phyloP scores from a whole-genome alignment of 2,113 vertebrate genomes.

The Strigops habroptila region DNA sequence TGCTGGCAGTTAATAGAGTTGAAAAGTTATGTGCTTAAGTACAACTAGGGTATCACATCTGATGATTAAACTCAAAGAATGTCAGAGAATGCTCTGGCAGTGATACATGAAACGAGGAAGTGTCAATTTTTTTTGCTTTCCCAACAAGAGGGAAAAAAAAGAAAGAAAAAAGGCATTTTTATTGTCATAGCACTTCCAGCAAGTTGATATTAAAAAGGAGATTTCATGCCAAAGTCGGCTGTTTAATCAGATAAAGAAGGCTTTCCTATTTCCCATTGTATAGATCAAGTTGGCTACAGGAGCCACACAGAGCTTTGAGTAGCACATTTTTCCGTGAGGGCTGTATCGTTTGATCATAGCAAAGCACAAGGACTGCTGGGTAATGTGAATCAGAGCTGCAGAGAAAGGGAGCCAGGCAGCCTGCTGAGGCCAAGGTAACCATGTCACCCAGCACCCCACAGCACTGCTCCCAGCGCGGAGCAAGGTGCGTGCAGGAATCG shows the following conservation, averaged over 20 bases:
- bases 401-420: slow-evolving; percentile 51
- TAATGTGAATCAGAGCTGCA: slow-evolving; percentile 46
- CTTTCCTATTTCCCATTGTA: slow-evolving; percentile 60
- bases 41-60: neutral
- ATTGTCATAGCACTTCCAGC: slow-evolving; percentile 54
- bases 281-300: slow-evolving; percentile 52
- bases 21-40: slow-evolving; percentile 19
- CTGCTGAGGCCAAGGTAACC: slow-evolving; percentile 35
- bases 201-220: slow-evolving; percentile 54
- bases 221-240: slow-evolving; percentile 56
- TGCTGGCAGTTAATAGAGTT: neutral
- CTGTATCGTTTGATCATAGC: slow-evolving; percentile 58
- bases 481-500: neutral
- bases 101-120: neutral
- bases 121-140: slow-evolving; percentile 12
- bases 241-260: slow-evolving; percentile 60
- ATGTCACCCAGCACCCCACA: neutral
- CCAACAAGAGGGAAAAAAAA: neutral
- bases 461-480: neutral
- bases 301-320: slow-evolving; percentile 62
- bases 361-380: slow-evolving; percentile 46
- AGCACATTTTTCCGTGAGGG: slow-evolving; percentile 38
- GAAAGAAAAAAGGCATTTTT: neutral
- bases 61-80: slow-evolving; percentile 28
- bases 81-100: neutral